Conservation (phyloP, 2,888 invertebrate species). For the Acanthopleura granulata region DNA sequence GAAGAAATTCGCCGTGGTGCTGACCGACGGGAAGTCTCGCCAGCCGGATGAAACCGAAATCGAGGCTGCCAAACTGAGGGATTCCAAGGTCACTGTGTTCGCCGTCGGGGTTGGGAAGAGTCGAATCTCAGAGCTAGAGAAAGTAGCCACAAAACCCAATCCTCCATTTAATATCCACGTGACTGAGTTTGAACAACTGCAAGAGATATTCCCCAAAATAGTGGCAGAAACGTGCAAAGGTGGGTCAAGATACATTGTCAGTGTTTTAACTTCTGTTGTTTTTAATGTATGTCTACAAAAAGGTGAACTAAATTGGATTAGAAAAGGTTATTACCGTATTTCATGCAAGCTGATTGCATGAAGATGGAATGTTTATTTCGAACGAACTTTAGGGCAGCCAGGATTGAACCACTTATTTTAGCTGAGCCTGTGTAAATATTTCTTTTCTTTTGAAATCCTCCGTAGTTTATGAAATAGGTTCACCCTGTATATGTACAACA, state of each 20-base stretch:
- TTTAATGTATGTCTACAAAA: no score
- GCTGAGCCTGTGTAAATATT: no score
- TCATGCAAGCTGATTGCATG: neutral
- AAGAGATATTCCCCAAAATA: neutral
- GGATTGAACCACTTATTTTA: no score
- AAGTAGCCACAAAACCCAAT: neutral
- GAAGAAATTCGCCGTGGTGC: neutral
- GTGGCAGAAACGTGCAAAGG: neutral
- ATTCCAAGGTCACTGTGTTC: neutral
- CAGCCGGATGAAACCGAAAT: neutral
- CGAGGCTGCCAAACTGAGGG: neutral
- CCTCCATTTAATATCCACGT: neutral
- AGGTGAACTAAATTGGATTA: no score
- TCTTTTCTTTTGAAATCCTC: no score
- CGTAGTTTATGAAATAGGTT: no score
- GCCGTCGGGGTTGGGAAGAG: neutral
- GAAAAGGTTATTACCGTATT: neutral
- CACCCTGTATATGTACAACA: no score
- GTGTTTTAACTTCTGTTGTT: no score
- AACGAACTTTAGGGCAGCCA: no score
- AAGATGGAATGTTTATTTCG: neutral
- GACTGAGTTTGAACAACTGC: neutral
- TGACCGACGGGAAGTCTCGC: neutral
- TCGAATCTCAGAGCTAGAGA: neutral
- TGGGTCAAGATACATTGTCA: neutral